Evolutionary conservation across 2,113 vertebrate genomes (phyloP).

Genomic region (Copsychus sechellarum): DNA sequence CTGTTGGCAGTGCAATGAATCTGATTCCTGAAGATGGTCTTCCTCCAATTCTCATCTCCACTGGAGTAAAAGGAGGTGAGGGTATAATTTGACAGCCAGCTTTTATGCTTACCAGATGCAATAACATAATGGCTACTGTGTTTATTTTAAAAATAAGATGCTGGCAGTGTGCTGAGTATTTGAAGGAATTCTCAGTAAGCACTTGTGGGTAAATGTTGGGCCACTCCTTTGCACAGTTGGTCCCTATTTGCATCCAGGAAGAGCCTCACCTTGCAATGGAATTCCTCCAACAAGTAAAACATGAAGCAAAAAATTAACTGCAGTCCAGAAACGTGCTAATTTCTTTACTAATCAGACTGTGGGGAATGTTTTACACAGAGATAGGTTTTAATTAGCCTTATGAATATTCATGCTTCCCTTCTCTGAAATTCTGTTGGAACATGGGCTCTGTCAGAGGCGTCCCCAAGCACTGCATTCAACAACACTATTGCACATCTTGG

Average conservation of each 20-base stretch:
- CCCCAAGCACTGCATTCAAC: background rate
- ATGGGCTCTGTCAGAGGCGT: background rate
- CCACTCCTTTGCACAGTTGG: background rate
- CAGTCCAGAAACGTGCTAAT: slow-evolving; percentile 38
- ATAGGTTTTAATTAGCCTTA: slow-evolving; percentile 45
- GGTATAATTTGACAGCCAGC: background rate
- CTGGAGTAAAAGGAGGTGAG: slow-evolving; percentile 97
- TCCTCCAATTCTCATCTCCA: slow-evolving; percentile 99
- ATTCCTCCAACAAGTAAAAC: slow-evolving; percentile 8
- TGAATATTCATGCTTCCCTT: slow-evolving; percentile 43
- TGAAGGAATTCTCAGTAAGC: background rate
- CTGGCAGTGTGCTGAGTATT: background rate
- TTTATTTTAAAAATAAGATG: slow-evolving; percentile 24
- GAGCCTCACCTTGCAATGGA: background rate
- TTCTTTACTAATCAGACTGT: slow-evolving; percentile 27
- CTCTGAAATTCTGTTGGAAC: slow-evolving; percentile 11
- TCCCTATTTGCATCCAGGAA: background rate
- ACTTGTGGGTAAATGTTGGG: background rate
- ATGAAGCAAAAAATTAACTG: slow-evolving; percentile 11
- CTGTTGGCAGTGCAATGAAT: slow-evolving; percentile 94
- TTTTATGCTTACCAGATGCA: background rate
- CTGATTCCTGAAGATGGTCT: slow-evolving; percentile 97
- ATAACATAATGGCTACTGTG: background rate
- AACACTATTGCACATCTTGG: background rate
- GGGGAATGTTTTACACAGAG: slow-evolving; percentile 30